Evolutionary conservation across 1,140 invertebrate genomes (phyloP).

Genomic region (Drosophila sturtevanti): DNA sequence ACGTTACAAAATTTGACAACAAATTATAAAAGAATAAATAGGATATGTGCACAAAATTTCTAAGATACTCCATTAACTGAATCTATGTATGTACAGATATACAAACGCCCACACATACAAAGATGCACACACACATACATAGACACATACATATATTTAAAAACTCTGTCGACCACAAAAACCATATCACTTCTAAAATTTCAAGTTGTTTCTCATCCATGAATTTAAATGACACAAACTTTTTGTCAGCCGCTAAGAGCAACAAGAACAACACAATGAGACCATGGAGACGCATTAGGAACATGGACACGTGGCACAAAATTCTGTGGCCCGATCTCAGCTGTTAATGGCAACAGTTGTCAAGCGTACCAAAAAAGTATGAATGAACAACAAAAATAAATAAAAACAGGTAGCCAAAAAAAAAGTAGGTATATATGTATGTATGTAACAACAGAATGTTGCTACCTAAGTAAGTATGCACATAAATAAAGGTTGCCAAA

Average conservation of each 20-base stretch:
- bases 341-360: slow-evolving; percentile 81
- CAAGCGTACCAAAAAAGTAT: slow-evolving; percentile 30
- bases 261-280: slow-evolving; percentile 63
- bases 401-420: slow-evolving; percentile 19
- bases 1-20: neutral
- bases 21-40: neutral
- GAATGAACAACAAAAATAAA: slow-evolving; percentile 26
- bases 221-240: slow-evolving; percentile 62
- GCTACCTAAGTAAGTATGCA: slow-evolving; percentile 18
- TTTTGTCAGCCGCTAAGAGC: slow-evolving; percentile 59
- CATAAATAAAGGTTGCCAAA: slow-evolving; percentile 56
- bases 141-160: slow-evolving; percentile 31
- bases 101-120: neutral
- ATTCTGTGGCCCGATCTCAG: slow-evolving; percentile 42
- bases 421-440: neutral
- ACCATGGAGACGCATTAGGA: slow-evolving; percentile 72
- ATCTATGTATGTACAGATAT: too few relatives aligned
- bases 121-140: neutral
- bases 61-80: neutral
- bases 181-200: slow-evolving; percentile 60
- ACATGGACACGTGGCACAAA: slow-evolving; percentile 55
- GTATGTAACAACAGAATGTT: neutral
- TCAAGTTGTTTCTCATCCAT: slow-evolving; percentile 44
- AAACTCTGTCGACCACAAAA: slow-evolving; percentile 47
- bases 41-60: neutral